phyloP scores from a whole-genome alignment of 2,113 vertebrate genomes.

The Pampusana beccarii region DNA sequence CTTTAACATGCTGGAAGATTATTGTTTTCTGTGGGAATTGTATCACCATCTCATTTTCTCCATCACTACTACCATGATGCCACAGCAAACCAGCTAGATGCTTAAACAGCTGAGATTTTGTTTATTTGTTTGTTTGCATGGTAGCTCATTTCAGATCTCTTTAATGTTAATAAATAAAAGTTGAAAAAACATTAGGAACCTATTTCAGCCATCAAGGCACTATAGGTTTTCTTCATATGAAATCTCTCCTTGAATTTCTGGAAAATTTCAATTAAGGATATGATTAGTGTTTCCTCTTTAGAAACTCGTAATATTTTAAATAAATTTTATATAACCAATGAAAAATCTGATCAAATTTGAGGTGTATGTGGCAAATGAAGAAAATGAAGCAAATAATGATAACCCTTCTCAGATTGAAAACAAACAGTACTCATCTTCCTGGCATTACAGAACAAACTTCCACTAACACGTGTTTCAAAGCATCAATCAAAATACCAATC shows the following conservation, averaged over 20 bases:
- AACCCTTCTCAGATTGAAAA: conserved; percentile 57
- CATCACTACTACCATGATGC: not conserved
- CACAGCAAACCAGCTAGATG: not conserved
- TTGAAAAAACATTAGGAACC: not conserved
- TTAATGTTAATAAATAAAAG: not conserved
- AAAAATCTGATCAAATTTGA: not conserved
- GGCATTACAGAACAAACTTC: conserved; percentile 21
- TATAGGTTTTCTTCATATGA: not conserved
- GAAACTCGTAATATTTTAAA: not conserved
- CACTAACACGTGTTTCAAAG: not conserved
- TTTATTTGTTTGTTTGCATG: not conserved
- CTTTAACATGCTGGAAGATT: conserved; percentile 64
- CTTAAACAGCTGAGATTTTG: not conserved
- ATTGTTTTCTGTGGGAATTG: conserved; percentile 63
- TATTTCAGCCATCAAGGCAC: not conserved
- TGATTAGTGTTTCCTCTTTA: not conserved
- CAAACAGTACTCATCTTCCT: conserved; percentile 50
- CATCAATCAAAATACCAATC: not conserved
- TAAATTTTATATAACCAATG: not conserved
- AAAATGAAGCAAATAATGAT: conserved; percentile 63
- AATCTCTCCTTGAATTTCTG: not conserved
- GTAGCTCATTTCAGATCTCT: not conserved
- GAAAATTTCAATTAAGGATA: not conserved
- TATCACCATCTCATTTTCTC: conserved; percentile 65
- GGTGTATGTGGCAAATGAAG: not conserved